Base-by-base conservation (phyloP, 2,888 invertebrate species). In the Troides oblongomaculatus region DNA sequence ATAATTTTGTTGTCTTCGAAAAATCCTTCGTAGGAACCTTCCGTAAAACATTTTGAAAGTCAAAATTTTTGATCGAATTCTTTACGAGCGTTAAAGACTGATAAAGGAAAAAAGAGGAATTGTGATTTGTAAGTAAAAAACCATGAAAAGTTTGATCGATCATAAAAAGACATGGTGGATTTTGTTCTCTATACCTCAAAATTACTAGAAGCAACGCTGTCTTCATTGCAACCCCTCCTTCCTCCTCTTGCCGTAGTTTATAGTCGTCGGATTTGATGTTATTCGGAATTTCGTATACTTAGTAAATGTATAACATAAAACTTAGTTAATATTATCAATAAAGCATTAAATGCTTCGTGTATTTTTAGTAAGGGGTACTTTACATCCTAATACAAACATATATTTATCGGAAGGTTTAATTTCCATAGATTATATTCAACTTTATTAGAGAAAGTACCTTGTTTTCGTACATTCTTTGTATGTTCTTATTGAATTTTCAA, bases 71-170 rank as follows among this genome's bases (percentile, higher is more conserved):
- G 84, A 87, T 86, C 82, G 82, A 85, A 86, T 85, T 84, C 83
- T 88, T 87, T 86, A 84, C 88, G 90, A 90, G 91, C 91, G 84
- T 86, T 87, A 89, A 92, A 92, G 92, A 92, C 92, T 92, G 92
- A 92, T 90, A 89, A 30, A 85, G 43, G 84, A 89, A 84, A 82
- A 82, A 90, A 88, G 85, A 88, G 85, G 87, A 81, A 79, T 83
- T 84, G 84, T 84, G 88, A 87, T 86, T 85, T 86, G 86, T 88
- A 85, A 84, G 86, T 82, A 83, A 84, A 81, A 46, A 83, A 83
- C 84, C 82, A 82, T 82, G 82, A 82, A 79, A 84, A 84, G 83
- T 84, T 83, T 76, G 79, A 83, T 80, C 84, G 86, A 84, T 86
- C 82, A 84, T 83, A 84, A 25, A 84, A 83, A 78, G 82, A 84